Percentiles rank a stretch among this genome's conserved stretches.
These are phyloP conservation scores for Laticauda laticaudata DNA, from an alignment of 2,113 vertebrate species.

Conservation along the genomic window DNA sequence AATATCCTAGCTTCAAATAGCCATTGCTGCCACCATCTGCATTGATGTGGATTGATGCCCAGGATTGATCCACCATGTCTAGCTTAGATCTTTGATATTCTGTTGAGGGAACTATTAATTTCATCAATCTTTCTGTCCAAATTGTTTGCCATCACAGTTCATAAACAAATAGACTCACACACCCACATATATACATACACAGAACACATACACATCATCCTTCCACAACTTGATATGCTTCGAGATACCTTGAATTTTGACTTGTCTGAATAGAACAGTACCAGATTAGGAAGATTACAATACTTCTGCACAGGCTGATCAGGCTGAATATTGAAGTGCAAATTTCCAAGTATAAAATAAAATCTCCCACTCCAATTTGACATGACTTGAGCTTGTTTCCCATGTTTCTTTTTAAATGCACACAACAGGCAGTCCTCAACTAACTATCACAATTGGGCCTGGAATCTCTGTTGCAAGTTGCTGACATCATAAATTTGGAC, in stretches of 20 bases:
- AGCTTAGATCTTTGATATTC: not conserved
- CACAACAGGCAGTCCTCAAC: not conserved
- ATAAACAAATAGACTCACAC: not conserved
- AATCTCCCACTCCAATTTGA: not conserved
- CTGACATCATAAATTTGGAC: not conserved
- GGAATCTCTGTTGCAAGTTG: not conserved
- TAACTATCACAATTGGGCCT: not conserved
- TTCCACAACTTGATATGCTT: not conserved
- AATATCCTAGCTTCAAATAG: not conserved
- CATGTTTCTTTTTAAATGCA: not conserved
- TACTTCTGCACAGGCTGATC: not conserved
- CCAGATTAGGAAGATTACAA: not conserved
- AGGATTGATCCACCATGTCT: not conserved
- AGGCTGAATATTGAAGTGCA: not conserved
- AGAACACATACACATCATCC: not conserved
- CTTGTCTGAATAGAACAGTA: not conserved
- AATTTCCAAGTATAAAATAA: not conserved
- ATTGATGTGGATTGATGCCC: not conserved
- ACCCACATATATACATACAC: too few species aligned
- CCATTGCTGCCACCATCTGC: not conserved
- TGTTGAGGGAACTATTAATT: not conserved
- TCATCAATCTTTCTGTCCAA: not conserved
- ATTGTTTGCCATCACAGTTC: not conserved
- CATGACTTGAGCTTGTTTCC: not conserved
- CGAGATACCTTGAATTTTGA: not conserved